A percentile compares a stretch with the other conserved stretches of the same genome.
These are phyloP conservation scores for Chironomus striatipennis DNA, from an alignment of 1,140 invertebrate genomes.

Conservation along the genomic window DNA sequence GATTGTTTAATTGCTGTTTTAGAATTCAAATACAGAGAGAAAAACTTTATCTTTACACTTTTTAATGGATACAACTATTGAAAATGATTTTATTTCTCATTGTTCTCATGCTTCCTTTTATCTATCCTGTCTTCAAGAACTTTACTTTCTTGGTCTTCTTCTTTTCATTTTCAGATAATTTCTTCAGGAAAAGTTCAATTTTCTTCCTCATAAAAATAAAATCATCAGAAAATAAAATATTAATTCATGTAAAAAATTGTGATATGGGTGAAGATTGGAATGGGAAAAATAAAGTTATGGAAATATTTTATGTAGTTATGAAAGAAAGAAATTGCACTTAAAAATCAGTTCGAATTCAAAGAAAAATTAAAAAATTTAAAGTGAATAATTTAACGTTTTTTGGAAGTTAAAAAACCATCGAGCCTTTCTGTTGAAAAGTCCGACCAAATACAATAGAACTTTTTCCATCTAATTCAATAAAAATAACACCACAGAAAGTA, in stretches of 20 bases:
- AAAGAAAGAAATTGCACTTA: too few relatives aligned
- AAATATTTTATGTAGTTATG: too few relatives aligned
- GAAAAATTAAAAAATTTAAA: too few relatives aligned
- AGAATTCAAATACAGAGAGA: neutral
- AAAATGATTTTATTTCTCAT: constrained; percentile 9
- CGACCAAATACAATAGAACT: too few relatives aligned
- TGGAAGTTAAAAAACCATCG: too few relatives aligned
- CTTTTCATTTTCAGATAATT: neutral
- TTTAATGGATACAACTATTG: neutral
- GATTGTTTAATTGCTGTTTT: constrained; percentile 3
- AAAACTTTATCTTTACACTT: neutral
- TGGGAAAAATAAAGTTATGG: too few relatives aligned
- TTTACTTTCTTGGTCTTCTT: neutral
- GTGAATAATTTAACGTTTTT: too few relatives aligned
- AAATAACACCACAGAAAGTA: neutral
- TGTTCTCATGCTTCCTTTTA: neutral
- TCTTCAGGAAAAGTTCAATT: neutral
- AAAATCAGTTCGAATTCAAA: too few relatives aligned
- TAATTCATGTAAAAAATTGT: neutral
- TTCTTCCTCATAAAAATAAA: neutral
- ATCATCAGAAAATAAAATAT: neutral
- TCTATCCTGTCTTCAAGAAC: neutral
- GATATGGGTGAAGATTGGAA: too few relatives aligned
- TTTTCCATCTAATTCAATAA: too few relatives aligned
- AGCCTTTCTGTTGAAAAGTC: too few relatives aligned